Conservation (phyloP, 2,113 vertebrate genomes). For the Salvelinus sp. region DNA sequence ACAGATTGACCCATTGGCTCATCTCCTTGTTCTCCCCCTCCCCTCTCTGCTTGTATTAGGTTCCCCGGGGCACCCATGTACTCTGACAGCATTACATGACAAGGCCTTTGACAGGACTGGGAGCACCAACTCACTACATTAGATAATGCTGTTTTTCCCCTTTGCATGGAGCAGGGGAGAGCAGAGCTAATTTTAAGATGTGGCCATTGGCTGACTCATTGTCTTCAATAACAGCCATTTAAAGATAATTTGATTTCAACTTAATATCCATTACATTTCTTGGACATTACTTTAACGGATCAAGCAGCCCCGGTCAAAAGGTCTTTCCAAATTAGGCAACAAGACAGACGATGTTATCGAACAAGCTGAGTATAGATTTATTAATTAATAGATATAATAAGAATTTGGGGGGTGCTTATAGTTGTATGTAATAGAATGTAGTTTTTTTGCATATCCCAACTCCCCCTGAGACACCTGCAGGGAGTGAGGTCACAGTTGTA, state of each 20-base stretch:
- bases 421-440: no score
- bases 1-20: constrained; percentile 1
- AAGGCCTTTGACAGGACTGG: not conserved
- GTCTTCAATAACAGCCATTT: not conserved
- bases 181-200: not conserved
- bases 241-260: constrained; percentile 6
- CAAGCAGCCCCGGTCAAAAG: not conserved
- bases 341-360: not conserved
- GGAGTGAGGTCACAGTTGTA: no score
- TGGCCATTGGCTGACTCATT: constrained; percentile 11
- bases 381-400: not conserved
- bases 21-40: not conserved
- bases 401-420: no score
- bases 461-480: no score
- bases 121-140: not conserved
- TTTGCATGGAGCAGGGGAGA: not conserved
- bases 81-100: not conserved
- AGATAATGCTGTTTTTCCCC: not conserved
- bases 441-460: no score
- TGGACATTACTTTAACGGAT: not conserved
- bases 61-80: not conserved
- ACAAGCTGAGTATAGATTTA: not conserved
- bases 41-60: not conserved
- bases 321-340: constrained; percentile 5
- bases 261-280: constrained; percentile 9